A percentile compares a stretch with the other conserved stretches of the same genome.
Conservation (phyloP, 2,888 invertebrate species). For the Colletes collaris region DNA sequence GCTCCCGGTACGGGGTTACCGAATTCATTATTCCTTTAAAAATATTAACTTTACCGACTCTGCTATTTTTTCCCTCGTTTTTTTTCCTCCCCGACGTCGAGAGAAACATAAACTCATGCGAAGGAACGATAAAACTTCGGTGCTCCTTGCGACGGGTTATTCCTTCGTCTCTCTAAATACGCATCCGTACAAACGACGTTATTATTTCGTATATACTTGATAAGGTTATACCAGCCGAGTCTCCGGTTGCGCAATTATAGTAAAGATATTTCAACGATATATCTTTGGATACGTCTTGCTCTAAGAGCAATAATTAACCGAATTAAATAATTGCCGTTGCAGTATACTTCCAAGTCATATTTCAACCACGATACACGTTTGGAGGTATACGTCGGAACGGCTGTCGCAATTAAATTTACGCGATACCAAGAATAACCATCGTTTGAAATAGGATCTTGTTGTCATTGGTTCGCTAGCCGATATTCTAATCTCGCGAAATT, state of each 20-base stretch:
- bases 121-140: slow-evolving; percentile 48
- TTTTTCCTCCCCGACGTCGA: background rate
- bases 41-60: slow-evolving; percentile 68
- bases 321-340: slow-evolving; percentile 68
- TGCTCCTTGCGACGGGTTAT: slow-evolving; percentile 1
- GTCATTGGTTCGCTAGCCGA: slow-evolving; percentile 68
- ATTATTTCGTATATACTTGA: slow-evolving; percentile 42
- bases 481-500: slow-evolving; percentile 51
- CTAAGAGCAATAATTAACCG: slow-evolving; percentile 64
- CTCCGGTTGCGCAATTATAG: slow-evolving; percentile 45
- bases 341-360: slow-evolving; percentile 68
- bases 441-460: slow-evolving; percentile 70
- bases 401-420: slow-evolving; percentile 73
- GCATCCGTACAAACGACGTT: too few species aligned
- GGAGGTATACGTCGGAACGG: slow-evolving; percentile 65
- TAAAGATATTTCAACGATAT: slow-evolving; percentile 57
- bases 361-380: slow-evolving; percentile 70
- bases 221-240: slow-evolving; percentile 25
- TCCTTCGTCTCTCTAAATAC: background rate
- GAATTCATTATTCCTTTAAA: slow-evolving; percentile 70
- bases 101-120: slow-evolving; percentile 50
- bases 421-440: slow-evolving; percentile 68
- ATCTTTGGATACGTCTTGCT: slow-evolving; percentile 58
- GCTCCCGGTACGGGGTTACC: slow-evolving; percentile 50
- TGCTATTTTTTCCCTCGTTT: slow-evolving; percentile 18